Evolutionary conservation across 2,888 invertebrate species (phyloP).

Genomic region (Athalia circularis): DNA sequence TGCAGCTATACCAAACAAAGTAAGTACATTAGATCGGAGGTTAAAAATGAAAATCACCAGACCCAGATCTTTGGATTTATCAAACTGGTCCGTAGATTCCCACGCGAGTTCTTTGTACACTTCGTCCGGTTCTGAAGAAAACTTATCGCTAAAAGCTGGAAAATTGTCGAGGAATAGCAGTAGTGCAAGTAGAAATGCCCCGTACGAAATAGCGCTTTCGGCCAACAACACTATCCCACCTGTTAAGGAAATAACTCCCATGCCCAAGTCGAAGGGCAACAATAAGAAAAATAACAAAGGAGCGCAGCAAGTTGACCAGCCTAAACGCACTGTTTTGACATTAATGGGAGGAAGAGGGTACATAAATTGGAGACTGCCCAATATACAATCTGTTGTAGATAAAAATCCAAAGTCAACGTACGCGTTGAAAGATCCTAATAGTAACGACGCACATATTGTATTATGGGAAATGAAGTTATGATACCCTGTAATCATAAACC

Average conservation of each 20-base stretch:
- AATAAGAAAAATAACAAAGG: slow-evolving; percentile 67
- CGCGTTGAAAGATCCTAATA: slow-evolving; percentile 81
- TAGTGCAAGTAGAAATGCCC: slow-evolving; percentile 82
- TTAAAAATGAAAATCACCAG: slow-evolving; percentile 88
- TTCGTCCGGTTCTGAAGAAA: slow-evolving; percentile 91
- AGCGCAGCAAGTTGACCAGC: slow-evolving; percentile 75
- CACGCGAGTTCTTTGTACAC: slow-evolving; percentile 88
- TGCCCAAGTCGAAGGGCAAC: slow-evolving; percentile 60
- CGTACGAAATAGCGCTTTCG: slow-evolving; percentile 67
- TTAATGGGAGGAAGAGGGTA: slow-evolving; percentile 93
- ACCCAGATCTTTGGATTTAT: slow-evolving; percentile 87
- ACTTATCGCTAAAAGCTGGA: slow-evolving; percentile 81
- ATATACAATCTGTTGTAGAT: slow-evolving; percentile 75
- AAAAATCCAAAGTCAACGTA: slow-evolving; percentile 66
- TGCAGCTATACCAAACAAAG: slow-evolving; percentile 88
- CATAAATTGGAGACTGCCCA: slow-evolving; percentile 87
- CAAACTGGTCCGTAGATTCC: slow-evolving; percentile 93
- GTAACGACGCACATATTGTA: slow-evolving; percentile 91
- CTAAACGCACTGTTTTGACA: slow-evolving; percentile 86
- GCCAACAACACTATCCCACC: slow-evolving; percentile 49
- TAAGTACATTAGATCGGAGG: slow-evolving; percentile 87
- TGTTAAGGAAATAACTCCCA: slow-evolving; percentile 56
- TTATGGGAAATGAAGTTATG: slow-evolving; percentile 92
- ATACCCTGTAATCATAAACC: slow-evolving; percentile 62
- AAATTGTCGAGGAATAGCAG: slow-evolving; percentile 86